A percentile compares a stretch with the other conserved stretches of the same genome.
Conservation (phyloP, 2,113 vertebrate genomes). For the Datnioides undecimradiatus region DNA sequence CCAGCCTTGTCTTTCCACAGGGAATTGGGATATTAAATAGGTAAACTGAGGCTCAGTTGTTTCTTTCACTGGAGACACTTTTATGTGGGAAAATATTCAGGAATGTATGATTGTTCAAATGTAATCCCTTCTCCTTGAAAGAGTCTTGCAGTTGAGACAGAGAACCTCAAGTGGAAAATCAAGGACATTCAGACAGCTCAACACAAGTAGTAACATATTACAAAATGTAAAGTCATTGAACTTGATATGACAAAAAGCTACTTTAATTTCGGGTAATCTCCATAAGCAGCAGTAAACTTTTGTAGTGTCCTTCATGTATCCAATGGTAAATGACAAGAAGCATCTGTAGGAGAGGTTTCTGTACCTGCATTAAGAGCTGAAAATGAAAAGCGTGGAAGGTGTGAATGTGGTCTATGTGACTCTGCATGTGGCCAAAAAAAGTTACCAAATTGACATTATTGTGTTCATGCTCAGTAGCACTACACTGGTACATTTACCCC, state of each 20-base stretch:
- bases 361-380: not conserved
- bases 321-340: not conserved
- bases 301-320: not conserved
- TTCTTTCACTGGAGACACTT: constrained; percentile 10
- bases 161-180: constrained; percentile 1
- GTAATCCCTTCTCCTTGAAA: constrained; percentile 20
- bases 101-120: constrained; percentile 37
- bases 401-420: not conserved
- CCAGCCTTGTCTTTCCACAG: not conserved
- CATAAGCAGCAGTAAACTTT: not conserved
- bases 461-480: too few relatives aligned
- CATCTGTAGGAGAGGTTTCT: not conserved
- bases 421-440: not conserved
- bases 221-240: too few relatives aligned
- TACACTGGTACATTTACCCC: too few relatives aligned
- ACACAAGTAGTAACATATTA: too few relatives aligned
- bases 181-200: constrained; percentile 5
- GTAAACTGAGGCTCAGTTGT: not conserved
- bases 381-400: not conserved
- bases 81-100: not conserved
- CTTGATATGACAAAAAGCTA: too few relatives aligned
- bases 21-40: not conserved
- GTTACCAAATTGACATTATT: too few relatives aligned
- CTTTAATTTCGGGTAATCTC: not conserved
- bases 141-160: not conserved